phyloP scores from a whole-genome alignment of 2,797 vertebrate species.

The Neosilurus mollespiculum region DNA sequence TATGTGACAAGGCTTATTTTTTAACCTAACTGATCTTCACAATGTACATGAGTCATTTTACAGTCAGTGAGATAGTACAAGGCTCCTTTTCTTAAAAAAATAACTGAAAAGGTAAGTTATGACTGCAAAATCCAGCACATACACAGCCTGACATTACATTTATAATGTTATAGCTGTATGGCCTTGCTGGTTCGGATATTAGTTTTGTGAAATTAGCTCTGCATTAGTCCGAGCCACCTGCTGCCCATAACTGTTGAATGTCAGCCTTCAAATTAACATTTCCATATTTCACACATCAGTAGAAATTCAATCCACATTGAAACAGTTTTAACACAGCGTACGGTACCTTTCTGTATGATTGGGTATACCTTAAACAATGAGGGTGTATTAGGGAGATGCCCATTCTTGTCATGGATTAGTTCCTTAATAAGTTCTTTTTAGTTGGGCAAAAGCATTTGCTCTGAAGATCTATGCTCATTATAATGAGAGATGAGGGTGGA shows the following conservation, averaged over 20 bases:
- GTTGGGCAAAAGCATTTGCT: no score
- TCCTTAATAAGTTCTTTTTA: background rate
- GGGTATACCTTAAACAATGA: background rate
- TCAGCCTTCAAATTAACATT: background rate
- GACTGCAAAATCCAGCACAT: background rate
- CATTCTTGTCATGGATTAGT: background rate
- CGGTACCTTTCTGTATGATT: background rate
- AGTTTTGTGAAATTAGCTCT: background rate
- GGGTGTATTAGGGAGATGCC: background rate
- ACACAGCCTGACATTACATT: background rate
- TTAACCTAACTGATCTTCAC: slow-evolving; percentile 11
- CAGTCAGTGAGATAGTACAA: background rate
- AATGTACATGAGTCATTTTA: slow-evolving; percentile 54
- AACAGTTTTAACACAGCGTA: background rate
- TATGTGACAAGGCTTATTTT: background rate
- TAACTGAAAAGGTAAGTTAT: background rate
- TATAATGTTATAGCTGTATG: background rate
- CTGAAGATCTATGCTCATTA: background rate
- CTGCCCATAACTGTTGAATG: background rate
- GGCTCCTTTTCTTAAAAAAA: background rate
- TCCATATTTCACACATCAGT: background rate
- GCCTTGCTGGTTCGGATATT: background rate
- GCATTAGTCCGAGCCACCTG: slow-evolving; percentile 3
- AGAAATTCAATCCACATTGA: background rate
- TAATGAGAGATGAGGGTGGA: background rate